A percentile compares a stretch with the other conserved stretches of the same genome.
phyloP scores from a whole-genome alignment of 2,888 invertebrate species.

The Andricus quercusramuli region DNA sequence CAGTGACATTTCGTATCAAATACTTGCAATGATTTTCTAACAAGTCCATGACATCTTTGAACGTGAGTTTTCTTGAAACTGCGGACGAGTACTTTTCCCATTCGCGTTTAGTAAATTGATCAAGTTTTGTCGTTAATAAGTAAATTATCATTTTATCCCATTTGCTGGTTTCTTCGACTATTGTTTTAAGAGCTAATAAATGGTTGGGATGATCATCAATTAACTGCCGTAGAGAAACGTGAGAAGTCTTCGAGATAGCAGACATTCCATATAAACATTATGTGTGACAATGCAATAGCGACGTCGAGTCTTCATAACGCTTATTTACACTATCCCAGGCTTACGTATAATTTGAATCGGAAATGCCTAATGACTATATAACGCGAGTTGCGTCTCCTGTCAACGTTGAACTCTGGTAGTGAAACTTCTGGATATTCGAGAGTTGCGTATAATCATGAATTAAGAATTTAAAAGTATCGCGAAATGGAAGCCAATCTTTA shows the following conservation, averaged over 20 bases:
- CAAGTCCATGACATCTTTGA: too few relatives aligned
- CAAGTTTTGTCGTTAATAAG: neutral
- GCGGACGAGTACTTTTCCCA: neutral
- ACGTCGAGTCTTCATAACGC: neutral
- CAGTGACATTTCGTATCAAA: constrained; percentile 5
- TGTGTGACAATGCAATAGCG: neutral
- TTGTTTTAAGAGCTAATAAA: neutral
- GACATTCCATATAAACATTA: neutral
- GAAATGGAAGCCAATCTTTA: too few relatives aligned
- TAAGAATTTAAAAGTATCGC: too few relatives aligned
- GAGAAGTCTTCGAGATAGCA: too few relatives aligned
- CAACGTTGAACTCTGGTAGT: too few relatives aligned
- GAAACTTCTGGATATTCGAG: too few relatives aligned
- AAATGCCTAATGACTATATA: too few relatives aligned
- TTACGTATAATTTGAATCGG: too few relatives aligned
- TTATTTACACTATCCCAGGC: too few relatives aligned
- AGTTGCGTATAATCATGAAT: too few relatives aligned
- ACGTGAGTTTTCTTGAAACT: neutral
- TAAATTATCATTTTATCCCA: neutral
- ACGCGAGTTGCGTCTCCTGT: too few relatives aligned
- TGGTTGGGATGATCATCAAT: constrained; percentile 6
- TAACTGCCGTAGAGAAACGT: neutral
- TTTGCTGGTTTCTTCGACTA: neutral
- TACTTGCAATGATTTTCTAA: constrained; percentile 44
- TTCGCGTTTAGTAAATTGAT: neutral